Percentiles rank a stretch among this genome's conserved stretches.
These are phyloP conservation scores for Nibea coibor DNA, from an alignment of 2,113 vertebrate genomes.

Conservation along the genomic window DNA sequence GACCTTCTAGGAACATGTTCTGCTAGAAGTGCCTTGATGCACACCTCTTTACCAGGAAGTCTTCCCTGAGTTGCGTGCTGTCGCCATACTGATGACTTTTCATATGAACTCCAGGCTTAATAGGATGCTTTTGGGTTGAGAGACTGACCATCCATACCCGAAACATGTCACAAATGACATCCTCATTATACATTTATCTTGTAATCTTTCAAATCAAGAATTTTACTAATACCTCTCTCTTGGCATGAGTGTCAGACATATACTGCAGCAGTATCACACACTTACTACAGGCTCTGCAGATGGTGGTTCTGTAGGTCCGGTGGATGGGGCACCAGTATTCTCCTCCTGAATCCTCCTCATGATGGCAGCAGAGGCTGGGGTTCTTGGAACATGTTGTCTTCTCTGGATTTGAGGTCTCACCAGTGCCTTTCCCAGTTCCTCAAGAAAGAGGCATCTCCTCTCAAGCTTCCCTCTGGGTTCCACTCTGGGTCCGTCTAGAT, in stretches of 20 bases:
- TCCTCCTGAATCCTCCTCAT: conserved; percentile 1
- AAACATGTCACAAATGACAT: no score
- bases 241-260: neutral
- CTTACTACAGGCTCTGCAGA: conserved; percentile 1
- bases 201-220: no score
- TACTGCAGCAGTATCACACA: conserved; percentile 3
- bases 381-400: neutral
- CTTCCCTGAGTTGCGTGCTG: no score
- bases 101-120: no score
- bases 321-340: neutral
- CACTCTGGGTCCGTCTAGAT: conserved; percentile 16
- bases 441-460: conserved; percentile 1
- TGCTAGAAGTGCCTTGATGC: no score
- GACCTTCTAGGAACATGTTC: no score
- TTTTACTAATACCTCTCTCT: no score
- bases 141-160: no score
- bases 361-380: conserved; percentile 22
- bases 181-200: no score
- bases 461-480: neutral
- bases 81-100: no score
- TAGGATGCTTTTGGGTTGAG: no score
- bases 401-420: conserved; percentile 15
- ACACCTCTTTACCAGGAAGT: no score
- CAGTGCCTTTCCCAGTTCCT: conserved; percentile 15
- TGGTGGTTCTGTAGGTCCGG: neutral